These are phyloP conservation scores for Notodonta ziczac DNA, from an alignment of 2,888 invertebrate genomes.

Conservation along the genomic window DNA sequence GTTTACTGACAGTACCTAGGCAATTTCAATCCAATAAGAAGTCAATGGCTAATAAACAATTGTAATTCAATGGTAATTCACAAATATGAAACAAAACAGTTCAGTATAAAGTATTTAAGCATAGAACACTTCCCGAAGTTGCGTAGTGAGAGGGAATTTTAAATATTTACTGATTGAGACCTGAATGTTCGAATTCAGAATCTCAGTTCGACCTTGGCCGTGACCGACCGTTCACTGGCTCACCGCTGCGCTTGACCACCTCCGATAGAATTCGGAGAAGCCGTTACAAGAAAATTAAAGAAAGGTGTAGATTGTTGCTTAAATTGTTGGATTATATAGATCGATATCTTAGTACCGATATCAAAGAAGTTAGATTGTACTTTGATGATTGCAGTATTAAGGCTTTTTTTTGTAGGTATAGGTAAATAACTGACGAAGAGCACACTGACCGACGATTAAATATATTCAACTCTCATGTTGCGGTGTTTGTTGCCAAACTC, in stretches of 20 bases:
- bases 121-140: slow-evolving; percentile 39
- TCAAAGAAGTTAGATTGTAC: no score
- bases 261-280: slow-evolving; percentile 45
- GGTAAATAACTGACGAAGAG: no score
- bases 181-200: slow-evolving; percentile 43
- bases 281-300: slow-evolving; percentile 42
- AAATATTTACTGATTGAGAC: slow-evolving; percentile 48
- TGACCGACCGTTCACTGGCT: slow-evolving; percentile 79
- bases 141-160: slow-evolving; percentile 54
- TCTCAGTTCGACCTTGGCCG: slow-evolving; percentile 75
- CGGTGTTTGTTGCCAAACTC: no score
- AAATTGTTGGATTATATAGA: no score
- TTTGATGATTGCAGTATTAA: no score
- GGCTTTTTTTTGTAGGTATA: no score
- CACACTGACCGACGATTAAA: no score
- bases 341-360: no score
- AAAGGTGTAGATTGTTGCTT: neutral
- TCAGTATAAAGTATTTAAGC: slow-evolving; percentile 35
- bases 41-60: neutral
- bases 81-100: slow-evolving; percentile 14
- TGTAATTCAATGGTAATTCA: no score
- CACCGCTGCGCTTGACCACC: slow-evolving; percentile 67
- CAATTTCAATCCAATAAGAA: slow-evolving; percentile 1
- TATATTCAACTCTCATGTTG: no score
- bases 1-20: slow-evolving; percentile 10